Evolutionary conservation across 2,888 invertebrate species (phyloP).

Genomic region (Drosophila pseudotalamancana): DNA sequence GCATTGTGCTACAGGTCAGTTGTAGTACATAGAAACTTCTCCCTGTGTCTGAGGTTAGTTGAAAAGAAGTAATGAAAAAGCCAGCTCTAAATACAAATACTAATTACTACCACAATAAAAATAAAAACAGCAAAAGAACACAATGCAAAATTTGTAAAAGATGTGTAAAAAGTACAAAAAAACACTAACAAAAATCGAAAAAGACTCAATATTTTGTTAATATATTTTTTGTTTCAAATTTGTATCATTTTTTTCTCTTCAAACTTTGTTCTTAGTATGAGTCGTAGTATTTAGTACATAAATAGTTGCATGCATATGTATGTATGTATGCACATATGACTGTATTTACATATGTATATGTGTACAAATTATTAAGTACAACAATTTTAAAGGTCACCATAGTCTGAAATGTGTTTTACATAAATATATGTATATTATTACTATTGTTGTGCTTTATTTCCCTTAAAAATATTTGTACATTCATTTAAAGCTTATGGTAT

Average conservation of each 20-base stretch:
- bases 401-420: constrained; percentile 4
- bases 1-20: constrained; percentile 99
- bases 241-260: constrained; percentile 39
- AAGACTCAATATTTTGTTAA: constrained; percentile 53
- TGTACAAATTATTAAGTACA: constrained; percentile 11
- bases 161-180: constrained; percentile 49
- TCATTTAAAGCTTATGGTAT: too few species aligned
- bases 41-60: constrained; percentile 99
- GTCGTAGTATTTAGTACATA: constrained; percentile 57
- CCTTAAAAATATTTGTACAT: too few species aligned
- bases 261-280: constrained; percentile 43
- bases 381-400: constrained; percentile 11
- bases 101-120: constrained; percentile 57
- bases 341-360: constrained; percentile 16
- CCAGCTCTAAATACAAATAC: constrained; percentile 78
- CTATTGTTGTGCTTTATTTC: too few species aligned
- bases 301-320: constrained; percentile 15
- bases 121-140: constrained; percentile 36
- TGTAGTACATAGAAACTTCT: constrained; percentile 99
- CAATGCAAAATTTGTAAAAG: constrained; percentile 26
- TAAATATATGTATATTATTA: too few species aligned
- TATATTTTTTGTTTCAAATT: constrained; percentile 53
- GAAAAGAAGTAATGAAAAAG: constrained; percentile 89
- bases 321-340: constrained; percentile 3
- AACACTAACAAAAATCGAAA: constrained; percentile 64